Evolutionary conservation across 1,140 invertebrate genomes (phyloP).

Genomic region (Pollicipes pollicipes): DNA sequence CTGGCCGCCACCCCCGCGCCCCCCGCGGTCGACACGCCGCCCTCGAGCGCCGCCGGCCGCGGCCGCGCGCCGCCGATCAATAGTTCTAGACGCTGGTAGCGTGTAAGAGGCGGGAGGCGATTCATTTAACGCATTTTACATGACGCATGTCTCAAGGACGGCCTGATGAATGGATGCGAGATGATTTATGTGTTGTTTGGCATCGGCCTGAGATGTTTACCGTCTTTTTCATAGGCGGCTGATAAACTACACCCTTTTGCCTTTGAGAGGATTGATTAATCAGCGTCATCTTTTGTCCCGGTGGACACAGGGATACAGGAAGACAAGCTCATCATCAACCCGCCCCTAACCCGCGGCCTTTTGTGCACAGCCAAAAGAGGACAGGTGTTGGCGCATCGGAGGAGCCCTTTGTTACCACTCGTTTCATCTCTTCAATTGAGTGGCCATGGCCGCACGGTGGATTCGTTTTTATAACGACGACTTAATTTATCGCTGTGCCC

Average conservation of each 20-base stretch:
- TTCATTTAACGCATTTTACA: neutral
- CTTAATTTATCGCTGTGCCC: neutral
- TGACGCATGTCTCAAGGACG: neutral
- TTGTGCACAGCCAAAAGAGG: too few relatives aligned
- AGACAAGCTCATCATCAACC: too few relatives aligned
- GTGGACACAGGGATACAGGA: too few relatives aligned
- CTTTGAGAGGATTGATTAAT: neutral
- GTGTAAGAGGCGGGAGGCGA: neutral
- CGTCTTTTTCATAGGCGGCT: neutral
- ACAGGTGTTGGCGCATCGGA: too few relatives aligned
- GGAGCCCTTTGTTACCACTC: too few relatives aligned
- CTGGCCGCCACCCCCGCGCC: too few relatives aligned
- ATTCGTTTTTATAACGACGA: neutral
- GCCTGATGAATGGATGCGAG: neutral
- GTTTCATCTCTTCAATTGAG: too few relatives aligned
- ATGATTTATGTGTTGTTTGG: neutral
- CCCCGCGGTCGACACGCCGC: too few relatives aligned
- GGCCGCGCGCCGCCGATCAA: too few relatives aligned
- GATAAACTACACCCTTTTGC: neutral
- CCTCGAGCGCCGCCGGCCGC: too few relatives aligned
- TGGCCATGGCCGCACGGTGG: too few relatives aligned
- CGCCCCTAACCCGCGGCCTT: too few relatives aligned
- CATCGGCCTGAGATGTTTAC: neutral
- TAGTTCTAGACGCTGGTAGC: neutral
- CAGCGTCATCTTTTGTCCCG: neutral